phyloP scores from a whole-genome alignment of 2,797 vertebrate genomes.

The Leuciscus waleckii region DNA sequence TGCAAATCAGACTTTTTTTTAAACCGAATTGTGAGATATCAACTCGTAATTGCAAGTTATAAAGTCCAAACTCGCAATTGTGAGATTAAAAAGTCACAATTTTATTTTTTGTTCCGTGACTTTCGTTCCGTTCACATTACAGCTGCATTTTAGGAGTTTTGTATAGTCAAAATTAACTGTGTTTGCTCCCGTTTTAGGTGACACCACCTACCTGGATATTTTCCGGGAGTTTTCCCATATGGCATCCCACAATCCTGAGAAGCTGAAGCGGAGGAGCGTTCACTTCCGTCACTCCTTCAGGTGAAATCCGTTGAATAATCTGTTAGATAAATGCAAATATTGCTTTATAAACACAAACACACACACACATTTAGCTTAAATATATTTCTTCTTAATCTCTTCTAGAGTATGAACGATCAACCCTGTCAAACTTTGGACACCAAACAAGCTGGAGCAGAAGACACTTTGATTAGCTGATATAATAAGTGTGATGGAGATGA shows the following conservation, averaged over 20 bases:
- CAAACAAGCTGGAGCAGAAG: constrained; percentile 12
- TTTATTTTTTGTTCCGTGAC: not conserved
- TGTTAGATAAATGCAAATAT: not conserved
- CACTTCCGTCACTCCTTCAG: constrained; percentile 85
- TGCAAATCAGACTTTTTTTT: not conserved
- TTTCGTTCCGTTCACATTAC: not conserved
- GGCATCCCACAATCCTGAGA: constrained; percentile 91
- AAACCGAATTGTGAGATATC: not conserved
- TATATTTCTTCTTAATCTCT: constrained; percentile 42
- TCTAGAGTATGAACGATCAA: constrained; percentile 56
- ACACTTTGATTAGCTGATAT: constrained; percentile 23
- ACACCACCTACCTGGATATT: constrained; percentile 89
- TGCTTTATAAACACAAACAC: not conserved
- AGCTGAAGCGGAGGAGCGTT: constrained; percentile 85
- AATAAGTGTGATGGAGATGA: not conserved
- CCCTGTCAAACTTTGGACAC: constrained; percentile 6
- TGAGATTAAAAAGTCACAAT: not conserved
- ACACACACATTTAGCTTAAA: not conserved
- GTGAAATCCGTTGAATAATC: constrained; percentile 44
- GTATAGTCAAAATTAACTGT: constrained; percentile 34
- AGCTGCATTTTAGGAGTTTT: not conserved
- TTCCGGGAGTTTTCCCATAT: constrained; percentile 91
- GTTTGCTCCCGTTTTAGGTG: constrained; percentile 75
- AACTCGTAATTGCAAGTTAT: not conserved
- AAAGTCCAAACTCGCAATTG: not conserved